Percentiles rank a stretch among this genome's conserved stretches.
Evolutionary conservation across 1,140 invertebrate genomes (phyloP).

Genomic region (Ruditapes philippinarum): DNA sequence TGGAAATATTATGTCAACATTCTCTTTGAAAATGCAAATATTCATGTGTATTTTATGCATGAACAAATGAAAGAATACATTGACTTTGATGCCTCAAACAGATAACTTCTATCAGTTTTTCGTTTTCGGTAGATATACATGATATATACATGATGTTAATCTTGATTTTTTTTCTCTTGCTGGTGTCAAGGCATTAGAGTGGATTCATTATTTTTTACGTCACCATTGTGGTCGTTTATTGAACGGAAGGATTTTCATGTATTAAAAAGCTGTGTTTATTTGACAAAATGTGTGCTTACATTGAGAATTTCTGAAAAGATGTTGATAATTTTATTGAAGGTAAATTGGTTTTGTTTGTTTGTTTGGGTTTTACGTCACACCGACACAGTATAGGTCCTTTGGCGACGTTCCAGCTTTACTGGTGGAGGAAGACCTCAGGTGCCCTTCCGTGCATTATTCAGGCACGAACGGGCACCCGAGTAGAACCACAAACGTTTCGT

Average conservation of each 20-base stretch:
- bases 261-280: not conserved
- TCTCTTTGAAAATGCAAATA: constrained; percentile 26
- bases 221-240: constrained; percentile 42
- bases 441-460: too few relatives aligned
- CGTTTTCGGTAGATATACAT: too few relatives aligned
- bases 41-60: not conserved
- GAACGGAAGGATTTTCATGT: constrained; percentile 23
- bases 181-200: not conserved
- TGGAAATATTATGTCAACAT: constrained; percentile 57
- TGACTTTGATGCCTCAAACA: not conserved
- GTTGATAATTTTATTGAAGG: constrained; percentile 10
- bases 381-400: too few relatives aligned
- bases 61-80: constrained; percentile 18
- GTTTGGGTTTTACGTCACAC: too few relatives aligned
- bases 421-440: too few relatives aligned
- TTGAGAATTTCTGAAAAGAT: constrained; percentile 3
- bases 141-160: constrained; percentile 1
- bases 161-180: not conserved
- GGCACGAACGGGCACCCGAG: too few relatives aligned
- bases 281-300: not conserved
- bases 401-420: too few relatives aligned
- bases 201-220: not conserved
- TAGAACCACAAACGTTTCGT: too few relatives aligned
- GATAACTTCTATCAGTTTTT: not conserved
- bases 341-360: not conserved